Evolutionary conservation across 2,888 invertebrate species (phyloP), one percentile per base, ranked within the genome.

Genomic region (Mythimna loreyi): DNA sequence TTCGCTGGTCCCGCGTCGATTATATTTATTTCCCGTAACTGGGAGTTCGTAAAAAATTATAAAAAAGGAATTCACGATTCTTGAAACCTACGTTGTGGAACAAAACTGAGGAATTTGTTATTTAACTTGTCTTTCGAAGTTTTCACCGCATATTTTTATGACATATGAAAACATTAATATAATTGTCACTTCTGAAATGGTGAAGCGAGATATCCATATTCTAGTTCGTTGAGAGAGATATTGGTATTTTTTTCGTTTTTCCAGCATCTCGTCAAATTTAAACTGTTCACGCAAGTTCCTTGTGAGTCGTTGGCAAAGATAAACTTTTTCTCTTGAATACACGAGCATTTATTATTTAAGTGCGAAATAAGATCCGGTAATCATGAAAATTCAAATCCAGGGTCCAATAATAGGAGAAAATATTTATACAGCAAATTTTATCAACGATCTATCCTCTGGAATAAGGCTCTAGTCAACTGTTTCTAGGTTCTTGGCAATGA

Each of bases 81-180:
- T 59, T 21, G 5, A 53, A 65, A n/a, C 2, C 8, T 1, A 1
- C 5, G 9, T 16, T 40, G 1, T 4, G 3, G 13, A 16, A 0
- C 3, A 30, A 9, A 45, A 47, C 67, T 75, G 19, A 16, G 47
- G 8, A 7, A 69, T 73, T 47, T n/a, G n/a, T n/a, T n/a, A n/a
- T n/a, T 70, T 19, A 13, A 3, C 21, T 7, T 9, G 23, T 45
- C 43, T 52, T 43, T 23, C 25, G 8, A 9, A 69, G 45, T 47
- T 33, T 30, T 57, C 36, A n/a, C 2, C 3, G 56, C 57, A 45
- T 57, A 75, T 75, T 68, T 67, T 43, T 45, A 75, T 57, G 25
- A 56, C 13, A 8, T 19, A 55, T 21, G 43, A 47, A 50, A 71
- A 28, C 11, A 25, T 28, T 30, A 45, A 13, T 47, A 25, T 25